Percentiles rank a stretch among this genome's conserved stretches.
phyloP scores from a whole-genome alignment of 2,888 invertebrate genomes.

The Lasioglossum figueresi region DNA sequence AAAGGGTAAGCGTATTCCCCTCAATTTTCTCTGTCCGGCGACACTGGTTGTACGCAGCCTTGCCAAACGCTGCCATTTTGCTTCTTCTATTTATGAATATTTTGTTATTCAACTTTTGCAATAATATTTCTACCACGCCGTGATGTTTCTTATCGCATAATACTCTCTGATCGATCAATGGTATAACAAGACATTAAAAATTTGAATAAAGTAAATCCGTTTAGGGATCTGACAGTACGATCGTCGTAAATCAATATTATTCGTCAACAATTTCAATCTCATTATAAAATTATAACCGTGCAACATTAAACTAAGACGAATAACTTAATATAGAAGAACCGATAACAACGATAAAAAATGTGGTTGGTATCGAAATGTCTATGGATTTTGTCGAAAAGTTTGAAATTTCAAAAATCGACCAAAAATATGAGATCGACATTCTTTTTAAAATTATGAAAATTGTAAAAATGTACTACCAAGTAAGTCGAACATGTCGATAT shows the following conservation, averaged over 20 bases:
- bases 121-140: conserved; percentile 37
- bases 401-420: not conserved
- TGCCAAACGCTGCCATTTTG: not conserved
- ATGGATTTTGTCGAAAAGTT: not conserved
- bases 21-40: no score
- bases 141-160: conserved; percentile 24
- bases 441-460: not conserved
- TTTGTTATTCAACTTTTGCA: not conserved
- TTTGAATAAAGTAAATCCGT: not conserved
- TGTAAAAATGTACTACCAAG: not conserved
- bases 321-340: not conserved
- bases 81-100: not conserved
- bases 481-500: not conserved
- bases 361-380: not conserved
- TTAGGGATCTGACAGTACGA: no score
- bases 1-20: no score
- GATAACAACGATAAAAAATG: not conserved
- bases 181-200: not conserved
- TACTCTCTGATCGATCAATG: not conserved
- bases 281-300: not conserved
- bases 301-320: not conserved
- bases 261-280: not conserved
- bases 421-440: not conserved
- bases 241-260: not conserved
- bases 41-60: no score